Conservation (phyloP, 2,888 invertebrate genomes). For the Polyommatus icarus region DNA sequence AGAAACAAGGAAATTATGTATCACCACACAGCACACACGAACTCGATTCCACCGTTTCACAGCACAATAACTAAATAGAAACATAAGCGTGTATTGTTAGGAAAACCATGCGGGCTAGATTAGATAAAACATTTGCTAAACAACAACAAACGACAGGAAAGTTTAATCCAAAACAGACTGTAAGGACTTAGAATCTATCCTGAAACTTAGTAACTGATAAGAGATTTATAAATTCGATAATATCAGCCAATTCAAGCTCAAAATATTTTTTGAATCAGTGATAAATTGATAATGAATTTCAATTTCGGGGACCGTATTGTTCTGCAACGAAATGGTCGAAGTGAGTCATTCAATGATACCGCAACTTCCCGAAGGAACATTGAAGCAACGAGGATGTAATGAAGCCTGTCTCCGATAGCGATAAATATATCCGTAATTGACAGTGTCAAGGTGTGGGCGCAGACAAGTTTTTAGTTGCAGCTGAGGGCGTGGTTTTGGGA, state of each 20-base stretch:
- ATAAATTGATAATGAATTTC: background rate
- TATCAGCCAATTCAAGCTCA: background rate
- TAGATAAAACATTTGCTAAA: conserved; percentile 19
- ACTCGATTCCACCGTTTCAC: conserved; percentile 21
- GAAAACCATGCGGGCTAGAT: conserved; percentile 28
- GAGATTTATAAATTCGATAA: background rate
- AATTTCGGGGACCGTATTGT: background rate
- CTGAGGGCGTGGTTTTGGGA: conserved; percentile 36
- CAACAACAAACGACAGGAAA: background rate
- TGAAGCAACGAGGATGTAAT: conserved; percentile 32
- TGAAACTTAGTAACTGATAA: background rate
- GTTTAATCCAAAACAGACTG: background rate
- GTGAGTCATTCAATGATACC: conserved; percentile 1
- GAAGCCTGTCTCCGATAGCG: conserved; percentile 34
- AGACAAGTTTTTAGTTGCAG: conserved; percentile 36
- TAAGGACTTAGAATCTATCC: background rate
- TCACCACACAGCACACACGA: conserved; percentile 15
- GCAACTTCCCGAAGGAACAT: background rate
- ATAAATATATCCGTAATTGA: conserved; percentile 38
- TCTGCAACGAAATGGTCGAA: background rate
- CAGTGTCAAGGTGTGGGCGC: conserved; percentile 41
- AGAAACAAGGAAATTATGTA: conserved; percentile 22
- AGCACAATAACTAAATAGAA: conserved; percentile 29
- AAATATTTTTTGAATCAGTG: background rate
- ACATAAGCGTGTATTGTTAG: conserved; percentile 29